These are phyloP conservation scores for Cantharis lateralis DNA, from an alignment of 2,888 invertebrate genomes.

Conservation along the genomic window DNA sequence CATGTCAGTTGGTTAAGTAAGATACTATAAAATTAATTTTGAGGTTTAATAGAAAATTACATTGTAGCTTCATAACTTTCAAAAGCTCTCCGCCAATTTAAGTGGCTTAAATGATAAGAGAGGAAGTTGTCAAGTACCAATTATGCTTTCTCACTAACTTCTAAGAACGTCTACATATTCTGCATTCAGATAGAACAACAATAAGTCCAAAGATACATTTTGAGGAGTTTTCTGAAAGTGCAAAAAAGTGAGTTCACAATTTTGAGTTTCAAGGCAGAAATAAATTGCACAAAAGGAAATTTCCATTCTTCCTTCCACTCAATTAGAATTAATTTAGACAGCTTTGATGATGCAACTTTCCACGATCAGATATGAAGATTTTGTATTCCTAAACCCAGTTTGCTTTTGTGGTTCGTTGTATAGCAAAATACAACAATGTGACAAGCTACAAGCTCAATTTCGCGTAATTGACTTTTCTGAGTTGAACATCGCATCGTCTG, in stretches of 20 bases:
- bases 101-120: background rate
- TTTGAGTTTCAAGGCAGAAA: background rate
- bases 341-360: background rate
- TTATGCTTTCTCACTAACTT: background rate
- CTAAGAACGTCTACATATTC: background rate
- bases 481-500: background rate
- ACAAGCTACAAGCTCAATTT: background rate
- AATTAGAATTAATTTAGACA: background rate
- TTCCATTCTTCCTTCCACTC: background rate
- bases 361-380: background rate
- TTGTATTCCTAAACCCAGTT: background rate
- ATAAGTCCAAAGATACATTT: background rate
- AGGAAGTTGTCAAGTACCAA: background rate
- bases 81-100: background rate
- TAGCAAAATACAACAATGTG: background rate
- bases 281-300: no score
- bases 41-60: background rate
- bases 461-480: background rate
- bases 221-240: background rate
- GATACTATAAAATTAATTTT: background rate
- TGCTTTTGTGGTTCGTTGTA: background rate
- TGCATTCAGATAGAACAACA: background rate
- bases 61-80: background rate
- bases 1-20: background rate
- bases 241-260: background rate